Evolutionary conservation across 2,113 vertebrate genomes (phyloP).

Genomic region (Psettodes erumei): DNA sequence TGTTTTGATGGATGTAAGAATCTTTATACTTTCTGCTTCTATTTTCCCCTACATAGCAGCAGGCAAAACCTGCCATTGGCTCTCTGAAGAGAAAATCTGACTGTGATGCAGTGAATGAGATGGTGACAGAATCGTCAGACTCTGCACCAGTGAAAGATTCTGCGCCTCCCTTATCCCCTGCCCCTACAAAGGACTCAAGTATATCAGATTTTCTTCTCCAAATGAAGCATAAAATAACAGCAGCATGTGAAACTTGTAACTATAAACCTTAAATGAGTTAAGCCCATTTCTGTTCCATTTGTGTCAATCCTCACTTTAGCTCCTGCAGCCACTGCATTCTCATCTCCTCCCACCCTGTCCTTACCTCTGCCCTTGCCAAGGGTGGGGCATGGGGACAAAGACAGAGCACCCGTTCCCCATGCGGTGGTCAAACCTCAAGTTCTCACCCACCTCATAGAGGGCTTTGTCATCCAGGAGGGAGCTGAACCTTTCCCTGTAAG

Average conservation of each 20-base stretch:
- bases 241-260: background rate
- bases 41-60: background rate
- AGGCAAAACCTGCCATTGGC: constrained; percentile 78
- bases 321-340: constrained; percentile 65
- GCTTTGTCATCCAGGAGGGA: constrained; percentile 98
- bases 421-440: constrained; percentile 99
- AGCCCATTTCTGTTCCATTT: constrained; percentile 9
- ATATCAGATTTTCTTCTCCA: background rate
- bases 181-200: constrained; percentile 79
- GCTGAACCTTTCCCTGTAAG: constrained; percentile 98
- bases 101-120: constrained; percentile 73
- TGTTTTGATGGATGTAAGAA: constrained; percentile 60
- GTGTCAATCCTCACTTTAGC: constrained; percentile 38
- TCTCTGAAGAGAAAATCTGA: constrained; percentile 85
- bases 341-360: constrained; percentile 80
- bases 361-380: constrained; percentile 79
- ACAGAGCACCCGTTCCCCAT: constrained; percentile 90
- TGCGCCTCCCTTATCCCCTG: constrained; percentile 81
- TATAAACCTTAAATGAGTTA: background rate
- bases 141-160: constrained; percentile 82
- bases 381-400: constrained; percentile 77
- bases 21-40: background rate
- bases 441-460: constrained; percentile 98
- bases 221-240: background rate
- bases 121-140: constrained; percentile 64